phyloP scores from a whole-genome alignment of 2,888 invertebrate species.

The Drosophila borborema region DNA sequence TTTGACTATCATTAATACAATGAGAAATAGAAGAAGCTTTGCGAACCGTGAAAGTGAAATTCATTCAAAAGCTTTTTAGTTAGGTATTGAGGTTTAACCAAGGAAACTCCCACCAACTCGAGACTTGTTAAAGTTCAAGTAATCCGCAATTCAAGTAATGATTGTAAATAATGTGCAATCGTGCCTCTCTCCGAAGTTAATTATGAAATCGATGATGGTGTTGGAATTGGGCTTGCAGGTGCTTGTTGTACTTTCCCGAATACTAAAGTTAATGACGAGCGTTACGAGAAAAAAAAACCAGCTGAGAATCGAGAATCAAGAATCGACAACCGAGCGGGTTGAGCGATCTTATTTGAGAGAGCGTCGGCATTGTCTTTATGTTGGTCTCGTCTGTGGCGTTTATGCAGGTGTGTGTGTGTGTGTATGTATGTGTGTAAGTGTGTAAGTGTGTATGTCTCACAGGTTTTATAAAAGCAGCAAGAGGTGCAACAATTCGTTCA shows the following conservation, averaged over 20 bases:
- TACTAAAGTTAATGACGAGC: slow-evolving; percentile 5
- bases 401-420: background rate
- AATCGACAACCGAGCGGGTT: slow-evolving; percentile 38
- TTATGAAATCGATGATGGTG: slow-evolving; percentile 19
- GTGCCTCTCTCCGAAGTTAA: slow-evolving; percentile 19
- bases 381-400: slow-evolving; percentile 11
- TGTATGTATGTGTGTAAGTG: background rate
- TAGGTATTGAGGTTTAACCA: no score
- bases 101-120: background rate
- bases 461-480: slow-evolving; percentile 82
- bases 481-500: slow-evolving; percentile 67
- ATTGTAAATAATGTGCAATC: slow-evolving; percentile 4
- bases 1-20: background rate
- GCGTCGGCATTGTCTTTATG: slow-evolving; percentile 39
- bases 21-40: background rate
- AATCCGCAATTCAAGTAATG: slow-evolving; percentile 8
- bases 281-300: slow-evolving; percentile 7
- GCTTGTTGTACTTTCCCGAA: slow-evolving; percentile 43
- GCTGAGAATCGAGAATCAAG: slow-evolving; percentile 36
- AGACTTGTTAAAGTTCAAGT: background rate
- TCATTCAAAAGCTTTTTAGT: background rate
- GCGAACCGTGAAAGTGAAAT: background rate
- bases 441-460: slow-evolving; percentile 8
- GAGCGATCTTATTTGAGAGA: slow-evolving; percentile 45
- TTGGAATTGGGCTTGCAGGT: slow-evolving; percentile 34